phyloP scores from a whole-genome alignment of 2,888 invertebrate genomes.

The Machimus rusticus region DNA sequence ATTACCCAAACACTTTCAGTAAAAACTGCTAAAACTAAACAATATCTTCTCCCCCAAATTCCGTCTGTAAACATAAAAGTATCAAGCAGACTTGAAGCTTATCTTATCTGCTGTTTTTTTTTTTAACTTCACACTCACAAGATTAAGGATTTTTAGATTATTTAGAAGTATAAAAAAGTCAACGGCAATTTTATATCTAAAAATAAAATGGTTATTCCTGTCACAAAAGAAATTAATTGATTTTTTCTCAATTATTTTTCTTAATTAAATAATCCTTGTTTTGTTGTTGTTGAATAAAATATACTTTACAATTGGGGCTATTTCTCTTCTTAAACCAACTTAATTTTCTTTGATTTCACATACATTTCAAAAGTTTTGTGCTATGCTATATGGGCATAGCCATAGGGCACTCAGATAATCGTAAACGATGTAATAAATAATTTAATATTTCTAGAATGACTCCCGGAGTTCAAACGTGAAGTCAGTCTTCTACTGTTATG shows the following conservation, averaged over 20 bases:
- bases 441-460: not conserved
- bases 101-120: not conserved
- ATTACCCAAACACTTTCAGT: too few relatives aligned
- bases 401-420: too few relatives aligned
- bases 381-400: too few relatives aligned
- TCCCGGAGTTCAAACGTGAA: not conserved
- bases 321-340: too few relatives aligned
- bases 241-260: too few relatives aligned
- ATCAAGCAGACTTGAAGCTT: not conserved
- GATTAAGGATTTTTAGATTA: not conserved
- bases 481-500: not conserved
- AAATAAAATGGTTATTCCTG: not conserved
- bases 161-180: not conserved
- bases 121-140: not conserved
- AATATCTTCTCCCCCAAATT: not conserved
- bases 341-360: too few relatives aligned
- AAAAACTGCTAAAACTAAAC: too few relatives aligned
- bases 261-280: too few relatives aligned
- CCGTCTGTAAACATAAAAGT: not conserved
- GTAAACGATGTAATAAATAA: not conserved
- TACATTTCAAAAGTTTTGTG: too few relatives aligned
- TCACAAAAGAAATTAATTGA: not conserved
- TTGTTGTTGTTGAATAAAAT: too few relatives aligned
- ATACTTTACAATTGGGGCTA: too few relatives aligned
- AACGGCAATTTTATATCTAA: not conserved